Percentiles rank a stretch among this genome's conserved stretches.
phyloP scores from a whole-genome alignment of 1,140 invertebrate species.

The Sycobia sp. region DNA sequence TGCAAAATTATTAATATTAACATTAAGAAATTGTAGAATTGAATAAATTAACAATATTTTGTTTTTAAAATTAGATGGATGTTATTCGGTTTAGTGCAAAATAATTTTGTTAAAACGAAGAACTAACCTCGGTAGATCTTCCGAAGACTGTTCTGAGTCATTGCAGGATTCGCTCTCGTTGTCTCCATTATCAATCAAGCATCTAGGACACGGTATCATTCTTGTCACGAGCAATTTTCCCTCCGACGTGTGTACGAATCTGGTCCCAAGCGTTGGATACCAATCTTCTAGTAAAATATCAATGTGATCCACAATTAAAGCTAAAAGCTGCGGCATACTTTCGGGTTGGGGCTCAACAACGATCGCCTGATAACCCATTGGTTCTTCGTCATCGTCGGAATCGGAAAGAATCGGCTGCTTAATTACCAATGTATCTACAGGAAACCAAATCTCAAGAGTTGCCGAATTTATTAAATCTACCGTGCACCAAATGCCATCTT shows the following conservation, averaged over 20 bases:
- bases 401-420: conserved; percentile 64
- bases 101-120: too few relatives aligned
- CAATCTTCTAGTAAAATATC: conserved; percentile 97
- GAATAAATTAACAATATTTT: too few relatives aligned
- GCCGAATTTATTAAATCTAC: conserved; percentile 82
- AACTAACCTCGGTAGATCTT: conserved; percentile 40
- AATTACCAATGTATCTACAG: conserved; percentile 75
- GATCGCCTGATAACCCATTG: conserved; percentile 71
- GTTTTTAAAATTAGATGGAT: too few relatives aligned
- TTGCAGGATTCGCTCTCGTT: conserved; percentile 40
- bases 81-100: too few relatives aligned
- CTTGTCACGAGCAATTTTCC: conserved; percentile 93
- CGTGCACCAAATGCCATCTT: conserved; percentile 83
- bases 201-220: conserved; percentile 90
- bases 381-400: conserved; percentile 59
- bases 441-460: conserved; percentile 88
- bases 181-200: conserved; percentile 65
- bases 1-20: conserved; percentile 2
- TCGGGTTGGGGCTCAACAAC: conserved; percentile 77
- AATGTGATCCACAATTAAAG: conserved; percentile 93
- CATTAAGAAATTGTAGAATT: too few relatives aligned
- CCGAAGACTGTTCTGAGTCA: conserved; percentile 49
- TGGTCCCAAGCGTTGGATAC: conserved; percentile 93
- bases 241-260: conserved; percentile 97
- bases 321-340: conserved; percentile 83